These are phyloP conservation scores for Himalopsyche kuldschensis DNA, from an alignment of 2,888 invertebrate species.

Conservation along the genomic window DNA sequence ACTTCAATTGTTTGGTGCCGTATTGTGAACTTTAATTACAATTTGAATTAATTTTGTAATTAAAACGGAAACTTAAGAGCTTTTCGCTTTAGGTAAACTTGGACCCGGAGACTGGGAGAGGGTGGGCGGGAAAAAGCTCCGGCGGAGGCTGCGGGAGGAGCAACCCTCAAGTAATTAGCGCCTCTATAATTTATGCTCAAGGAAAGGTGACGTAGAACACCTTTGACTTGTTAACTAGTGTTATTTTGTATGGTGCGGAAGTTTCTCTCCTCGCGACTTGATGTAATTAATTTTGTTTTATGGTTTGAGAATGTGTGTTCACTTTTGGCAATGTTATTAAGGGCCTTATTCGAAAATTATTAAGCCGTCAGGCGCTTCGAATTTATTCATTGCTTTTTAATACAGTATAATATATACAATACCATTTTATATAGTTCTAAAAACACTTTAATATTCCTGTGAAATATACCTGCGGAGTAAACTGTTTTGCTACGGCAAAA, in stretches of 20 bases:
- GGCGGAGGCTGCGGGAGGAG: not conserved
- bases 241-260: not conserved
- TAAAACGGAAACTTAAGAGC: conserved; percentile 63
- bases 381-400: not conserved
- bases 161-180: conserved; percentile 33
- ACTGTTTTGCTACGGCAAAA: no score
- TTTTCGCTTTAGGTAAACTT: conserved; percentile 41
- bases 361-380: not conserved
- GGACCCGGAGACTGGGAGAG: conserved; percentile 7
- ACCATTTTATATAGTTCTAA: not conserved
- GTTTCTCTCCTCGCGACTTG: not conserved
- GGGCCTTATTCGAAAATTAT: conserved; percentile 1
- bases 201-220: conserved; percentile 24
- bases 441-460: not conserved
- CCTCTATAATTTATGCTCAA: conserved; percentile 34
- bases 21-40: conserved; percentile 65
- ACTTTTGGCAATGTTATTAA: not conserved
- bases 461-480: no score
- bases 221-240: conserved; percentile 6
- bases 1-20: conserved; percentile 64
- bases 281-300: conserved; percentile 4
- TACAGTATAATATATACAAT: not conserved
- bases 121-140: not conserved
- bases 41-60: conserved; percentile 65
- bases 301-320: not conserved